Evolutionary conservation across 2,888 invertebrate species (phyloP).

Genomic region (Meliscaeva auricollis): DNA sequence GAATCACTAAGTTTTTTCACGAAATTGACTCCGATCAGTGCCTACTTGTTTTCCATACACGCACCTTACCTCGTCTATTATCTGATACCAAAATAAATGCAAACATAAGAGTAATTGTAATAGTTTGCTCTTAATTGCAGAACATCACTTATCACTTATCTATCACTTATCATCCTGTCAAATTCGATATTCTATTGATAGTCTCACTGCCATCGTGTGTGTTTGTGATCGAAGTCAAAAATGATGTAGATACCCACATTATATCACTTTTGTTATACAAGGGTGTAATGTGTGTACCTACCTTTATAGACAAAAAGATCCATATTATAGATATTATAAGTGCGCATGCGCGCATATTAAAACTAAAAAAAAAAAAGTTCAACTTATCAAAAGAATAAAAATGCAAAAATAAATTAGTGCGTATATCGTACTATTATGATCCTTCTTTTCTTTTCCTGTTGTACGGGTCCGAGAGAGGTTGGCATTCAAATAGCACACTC

Average conservation of each 20-base stretch:
- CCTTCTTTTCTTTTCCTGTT: slow-evolving; percentile 34
- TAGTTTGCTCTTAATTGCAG: too few relatives aligned
- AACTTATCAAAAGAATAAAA: slow-evolving; percentile 26
- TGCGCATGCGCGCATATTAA: slow-evolving; percentile 26
- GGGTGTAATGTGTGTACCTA: neutral
- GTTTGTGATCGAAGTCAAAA: neutral
- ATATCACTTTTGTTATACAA: neutral
- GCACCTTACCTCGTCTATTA: too few relatives aligned
- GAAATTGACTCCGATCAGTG: too few relatives aligned
- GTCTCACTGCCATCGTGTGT: neutral
- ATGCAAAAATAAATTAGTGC: slow-evolving; percentile 55
- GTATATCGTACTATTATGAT: slow-evolving; percentile 46
- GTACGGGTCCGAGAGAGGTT: neutral
- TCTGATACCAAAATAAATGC: too few relatives aligned
- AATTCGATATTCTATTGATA: slow-evolving; percentile 7
- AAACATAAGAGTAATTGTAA: too few relatives aligned
- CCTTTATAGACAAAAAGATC: slow-evolving; percentile 23
- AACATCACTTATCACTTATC: neutral
- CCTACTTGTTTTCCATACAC: too few relatives aligned
- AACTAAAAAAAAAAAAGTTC: neutral
- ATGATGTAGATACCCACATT: slow-evolving; percentile 21
- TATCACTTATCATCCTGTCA: neutral
- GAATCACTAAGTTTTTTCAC: too few relatives aligned
- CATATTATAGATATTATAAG: slow-evolving; percentile 45
- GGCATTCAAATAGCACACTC: neutral